These are phyloP conservation scores for Biston betularia DNA, from an alignment of 2,888 invertebrate genomes.

Conservation along the genomic window DNA sequence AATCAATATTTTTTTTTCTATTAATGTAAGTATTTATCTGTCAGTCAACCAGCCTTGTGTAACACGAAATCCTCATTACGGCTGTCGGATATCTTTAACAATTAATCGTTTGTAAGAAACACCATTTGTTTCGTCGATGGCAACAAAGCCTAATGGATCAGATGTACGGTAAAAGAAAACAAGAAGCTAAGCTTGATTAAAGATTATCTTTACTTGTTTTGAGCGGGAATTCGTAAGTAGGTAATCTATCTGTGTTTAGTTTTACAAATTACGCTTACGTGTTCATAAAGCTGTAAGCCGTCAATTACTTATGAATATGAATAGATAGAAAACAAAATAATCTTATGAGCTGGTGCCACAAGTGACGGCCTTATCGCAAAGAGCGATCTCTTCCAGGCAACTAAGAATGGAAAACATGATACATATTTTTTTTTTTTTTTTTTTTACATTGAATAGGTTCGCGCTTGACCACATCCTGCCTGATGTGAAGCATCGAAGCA, in stretches of 20 bases:
- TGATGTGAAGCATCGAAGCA: too few species aligned
- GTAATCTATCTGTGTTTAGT: not conserved
- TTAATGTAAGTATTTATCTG: not conserved
- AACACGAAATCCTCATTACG: slow-evolving; percentile 15
- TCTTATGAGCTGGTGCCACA: too few species aligned
- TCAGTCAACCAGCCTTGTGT: not conserved
- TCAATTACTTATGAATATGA: too few species aligned
- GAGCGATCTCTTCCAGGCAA: too few species aligned
- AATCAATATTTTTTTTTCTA: too few species aligned
- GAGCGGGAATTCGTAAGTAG: not conserved
- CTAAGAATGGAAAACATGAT: too few species aligned
- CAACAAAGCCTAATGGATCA: slow-evolving; percentile 17
- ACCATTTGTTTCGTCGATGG: slow-evolving; percentile 17
- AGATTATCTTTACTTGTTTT: slow-evolving; percentile 4
- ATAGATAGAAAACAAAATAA: too few species aligned
- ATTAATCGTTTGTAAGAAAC: slow-evolving; percentile 32
- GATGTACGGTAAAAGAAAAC: slow-evolving; percentile 13
- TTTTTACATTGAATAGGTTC: too few species aligned
- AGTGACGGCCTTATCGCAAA: too few species aligned
- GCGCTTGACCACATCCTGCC: too few species aligned
- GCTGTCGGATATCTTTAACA: slow-evolving; percentile 2
- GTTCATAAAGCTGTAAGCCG: too few species aligned
- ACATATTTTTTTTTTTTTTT: too few species aligned
- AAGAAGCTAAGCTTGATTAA: slow-evolving; percentile 7
- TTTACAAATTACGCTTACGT: not conserved